Conservation (phyloP, 2,888 invertebrate genomes). For the Drosophila subquinaria region DNA sequence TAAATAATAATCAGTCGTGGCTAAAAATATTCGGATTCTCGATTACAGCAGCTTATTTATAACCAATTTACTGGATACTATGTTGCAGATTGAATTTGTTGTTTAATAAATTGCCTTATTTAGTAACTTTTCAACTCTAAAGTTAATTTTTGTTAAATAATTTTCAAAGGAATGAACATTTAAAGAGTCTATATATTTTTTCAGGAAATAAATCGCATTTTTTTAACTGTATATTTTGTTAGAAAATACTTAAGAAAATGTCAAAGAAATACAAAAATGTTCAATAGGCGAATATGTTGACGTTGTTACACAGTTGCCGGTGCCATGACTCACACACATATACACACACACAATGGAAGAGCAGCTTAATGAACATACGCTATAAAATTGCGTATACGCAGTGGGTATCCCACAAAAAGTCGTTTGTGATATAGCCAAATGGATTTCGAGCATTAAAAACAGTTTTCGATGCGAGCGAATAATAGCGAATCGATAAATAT, state of each 20-base stretch:
- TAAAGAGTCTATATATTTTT: too few relatives aligned
- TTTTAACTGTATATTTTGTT: background rate
- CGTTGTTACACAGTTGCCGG: conserved; percentile 4
- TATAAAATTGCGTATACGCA: conserved; percentile 56
- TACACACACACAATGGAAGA: conserved; percentile 30
- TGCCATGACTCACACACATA: background rate
- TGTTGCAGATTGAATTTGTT: too few relatives aligned
- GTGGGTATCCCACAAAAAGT: conserved; percentile 7
- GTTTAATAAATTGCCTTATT: too few relatives aligned
- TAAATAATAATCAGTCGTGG: background rate
- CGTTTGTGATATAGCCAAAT: conserved; percentile 42
- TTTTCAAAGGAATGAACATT: too few relatives aligned
- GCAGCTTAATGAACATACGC: conserved; percentile 41
- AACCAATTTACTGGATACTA: too few relatives aligned
- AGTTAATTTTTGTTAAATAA: too few relatives aligned
- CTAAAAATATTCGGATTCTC: too few relatives aligned
- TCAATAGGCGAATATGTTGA: conserved; percentile 8
- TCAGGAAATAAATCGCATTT: too few relatives aligned
- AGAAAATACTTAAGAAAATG: conserved; percentile 3
- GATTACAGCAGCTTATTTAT: too few relatives aligned
- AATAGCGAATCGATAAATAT: conserved; percentile 65
- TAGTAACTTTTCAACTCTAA: too few relatives aligned
- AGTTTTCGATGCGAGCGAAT: conserved; percentile 45
- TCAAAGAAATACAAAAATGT: conserved; percentile 9
- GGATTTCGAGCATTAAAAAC: conserved; percentile 66